phyloP scores from a whole-genome alignment of 2,888 invertebrate species.

The Dioctria rufipes region DNA sequence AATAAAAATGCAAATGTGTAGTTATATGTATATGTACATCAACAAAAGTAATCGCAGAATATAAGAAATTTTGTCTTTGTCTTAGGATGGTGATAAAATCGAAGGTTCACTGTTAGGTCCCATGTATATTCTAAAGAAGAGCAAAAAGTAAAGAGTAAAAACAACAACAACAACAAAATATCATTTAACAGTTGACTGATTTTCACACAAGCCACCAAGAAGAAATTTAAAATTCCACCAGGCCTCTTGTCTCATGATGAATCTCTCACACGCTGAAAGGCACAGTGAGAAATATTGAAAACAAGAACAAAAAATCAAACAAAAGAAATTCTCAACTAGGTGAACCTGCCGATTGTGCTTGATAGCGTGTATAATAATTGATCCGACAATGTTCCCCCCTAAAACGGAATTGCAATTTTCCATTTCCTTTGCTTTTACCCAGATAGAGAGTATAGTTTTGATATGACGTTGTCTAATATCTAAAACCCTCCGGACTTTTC shows the following conservation, averaged over 20 bases:
- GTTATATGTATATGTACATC: neutral
- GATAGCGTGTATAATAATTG: conserved; percentile 62
- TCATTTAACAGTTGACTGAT: conserved; percentile 38
- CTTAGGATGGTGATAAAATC: conserved; percentile 2
- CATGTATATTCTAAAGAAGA: neutral
- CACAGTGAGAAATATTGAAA: conserved; percentile 4
- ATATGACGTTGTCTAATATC: neutral
- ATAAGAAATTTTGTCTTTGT: neutral
- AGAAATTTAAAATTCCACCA: conserved; percentile 20
- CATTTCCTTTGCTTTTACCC: conserved; percentile 25
- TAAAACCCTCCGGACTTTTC: conserved; percentile 18
- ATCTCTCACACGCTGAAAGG: conserved; percentile 46
- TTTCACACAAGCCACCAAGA: conserved; percentile 32
- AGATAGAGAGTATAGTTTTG: conserved; percentile 1
- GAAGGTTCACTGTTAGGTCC: neutral
- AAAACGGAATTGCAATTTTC: conserved; percentile 31
- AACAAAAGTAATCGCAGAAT: too few species aligned
- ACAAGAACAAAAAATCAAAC: conserved; percentile 15
- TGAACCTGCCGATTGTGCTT: conserved; percentile 58
- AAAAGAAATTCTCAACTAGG: conserved; percentile 32
- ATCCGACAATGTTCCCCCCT: conserved; percentile 57
- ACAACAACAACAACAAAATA: conserved; percentile 9
- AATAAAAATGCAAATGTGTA: neutral
- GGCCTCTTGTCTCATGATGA: conserved; percentile 4
- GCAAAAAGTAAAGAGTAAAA: neutral